These are phyloP conservation scores for Laspeyria flexula DNA, from an alignment of 2,888 invertebrate genomes.

Conservation along the genomic window DNA sequence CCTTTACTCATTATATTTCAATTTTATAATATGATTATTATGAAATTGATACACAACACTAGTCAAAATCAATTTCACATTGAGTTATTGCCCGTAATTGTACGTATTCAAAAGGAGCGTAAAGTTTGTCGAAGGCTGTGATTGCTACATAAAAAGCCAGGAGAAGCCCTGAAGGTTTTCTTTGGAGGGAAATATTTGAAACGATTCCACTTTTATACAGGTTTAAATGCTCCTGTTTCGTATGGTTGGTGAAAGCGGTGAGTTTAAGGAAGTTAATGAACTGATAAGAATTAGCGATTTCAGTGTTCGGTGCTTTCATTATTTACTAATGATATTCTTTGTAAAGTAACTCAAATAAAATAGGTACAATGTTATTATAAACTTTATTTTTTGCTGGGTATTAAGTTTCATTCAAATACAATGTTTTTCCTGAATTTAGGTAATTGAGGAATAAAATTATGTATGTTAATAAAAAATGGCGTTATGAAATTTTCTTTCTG, in stretches of 20 bases:
- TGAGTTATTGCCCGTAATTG: slow-evolving; percentile 72
- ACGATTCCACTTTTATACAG: slow-evolving; percentile 48
- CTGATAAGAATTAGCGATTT: background rate
- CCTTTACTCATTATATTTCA: too few species aligned
- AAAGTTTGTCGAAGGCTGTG: slow-evolving; percentile 66
- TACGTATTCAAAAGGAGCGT: slow-evolving; percentile 66
- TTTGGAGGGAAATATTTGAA: slow-evolving; percentile 49
- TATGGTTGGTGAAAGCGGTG: slow-evolving; percentile 7
- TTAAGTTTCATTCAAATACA: too few species aligned
- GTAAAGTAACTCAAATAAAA: too few species aligned
- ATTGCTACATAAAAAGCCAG: slow-evolving; percentile 70
- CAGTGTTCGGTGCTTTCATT: background rate
- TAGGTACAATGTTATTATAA: too few species aligned
- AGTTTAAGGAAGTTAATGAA: slow-evolving; percentile 15
- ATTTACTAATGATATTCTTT: background rate
- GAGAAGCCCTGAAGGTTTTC: slow-evolving; percentile 55
- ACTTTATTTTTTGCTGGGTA: too few species aligned
- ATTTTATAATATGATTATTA: too few species aligned
- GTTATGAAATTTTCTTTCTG: too few species aligned
- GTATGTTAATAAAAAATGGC: too few species aligned
- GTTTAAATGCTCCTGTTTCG: slow-evolving; percentile 42
- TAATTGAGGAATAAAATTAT: too few species aligned
- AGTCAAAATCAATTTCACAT: slow-evolving; percentile 63
- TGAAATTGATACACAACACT: too few species aligned
- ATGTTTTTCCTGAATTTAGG: too few species aligned